phyloP scores from a whole-genome alignment of 2,888 invertebrate species.

The Therioaphis trifolii region DNA sequence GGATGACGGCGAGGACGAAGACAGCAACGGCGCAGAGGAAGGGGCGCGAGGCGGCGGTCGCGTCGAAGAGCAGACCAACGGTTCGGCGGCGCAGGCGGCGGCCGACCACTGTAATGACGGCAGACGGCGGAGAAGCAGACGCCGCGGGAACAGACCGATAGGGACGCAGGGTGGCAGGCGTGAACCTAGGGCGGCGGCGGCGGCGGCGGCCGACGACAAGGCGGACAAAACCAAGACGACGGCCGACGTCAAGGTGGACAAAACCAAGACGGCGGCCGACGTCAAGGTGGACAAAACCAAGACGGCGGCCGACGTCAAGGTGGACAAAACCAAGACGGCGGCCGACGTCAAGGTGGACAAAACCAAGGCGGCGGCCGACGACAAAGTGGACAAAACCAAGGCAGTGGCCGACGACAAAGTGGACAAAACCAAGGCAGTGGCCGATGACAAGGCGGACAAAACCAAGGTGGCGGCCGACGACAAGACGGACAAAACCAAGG shows the following conservation, averaged over 20 bases:
- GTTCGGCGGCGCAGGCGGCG: slow-evolving; percentile 7
- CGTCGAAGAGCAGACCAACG: slow-evolving; percentile 34
- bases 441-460: too few relatives aligned
- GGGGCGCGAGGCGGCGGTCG: neutral
- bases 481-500: neutral
- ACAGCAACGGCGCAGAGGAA: too few relatives aligned
- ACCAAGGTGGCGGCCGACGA: neutral
- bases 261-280: neutral
- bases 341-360: too few relatives aligned
- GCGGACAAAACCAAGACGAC: too few relatives aligned
- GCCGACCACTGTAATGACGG: neutral
- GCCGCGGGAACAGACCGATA: neutral
- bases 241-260: too few relatives aligned
- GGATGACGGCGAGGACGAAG: neutral
- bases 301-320: neutral
- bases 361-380: too few relatives aligned
- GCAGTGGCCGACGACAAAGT: too few relatives aligned
- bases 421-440: too few relatives aligned
- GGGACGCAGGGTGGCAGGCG: neutral
- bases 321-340: too few relatives aligned
- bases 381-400: too few relatives aligned
- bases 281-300: too few relatives aligned
- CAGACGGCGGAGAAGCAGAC: neutral
- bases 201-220: neutral
- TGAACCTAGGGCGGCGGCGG: neutral